phyloP scores from a whole-genome alignment of 2,888 invertebrate genomes.

The Sminthurides aquaticus region DNA sequence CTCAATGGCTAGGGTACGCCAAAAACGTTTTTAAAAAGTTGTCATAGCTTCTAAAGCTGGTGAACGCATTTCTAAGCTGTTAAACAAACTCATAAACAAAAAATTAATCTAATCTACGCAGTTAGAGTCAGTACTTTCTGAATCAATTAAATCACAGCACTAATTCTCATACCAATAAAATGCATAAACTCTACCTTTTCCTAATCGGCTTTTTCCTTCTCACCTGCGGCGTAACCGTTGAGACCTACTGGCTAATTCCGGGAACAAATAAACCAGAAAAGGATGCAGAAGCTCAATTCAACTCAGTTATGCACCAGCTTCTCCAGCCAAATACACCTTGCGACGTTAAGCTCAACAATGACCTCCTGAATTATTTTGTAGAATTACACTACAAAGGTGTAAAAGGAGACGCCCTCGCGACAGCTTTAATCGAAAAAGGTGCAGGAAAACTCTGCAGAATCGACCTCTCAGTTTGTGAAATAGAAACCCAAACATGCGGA shows the following conservation, averaged over 20 bases:
- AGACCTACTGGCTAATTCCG: not conserved
- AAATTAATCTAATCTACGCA: too few species aligned
- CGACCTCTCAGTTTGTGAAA: slow-evolving; percentile 5
- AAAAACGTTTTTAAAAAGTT: too few species aligned
- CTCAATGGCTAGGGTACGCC: too few species aligned
- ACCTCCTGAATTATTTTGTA: not conserved
- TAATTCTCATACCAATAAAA: too few species aligned
- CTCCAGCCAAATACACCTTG: not conserved
- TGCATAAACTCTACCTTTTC: too few species aligned
- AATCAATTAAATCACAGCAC: too few species aligned
- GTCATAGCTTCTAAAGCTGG: too few species aligned
- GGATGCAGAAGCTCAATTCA: not conserved
- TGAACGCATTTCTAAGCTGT: too few species aligned
- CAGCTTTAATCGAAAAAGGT: not conserved
- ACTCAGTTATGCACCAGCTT: not conserved
- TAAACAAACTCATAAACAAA: too few species aligned
- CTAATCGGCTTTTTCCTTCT: too few species aligned
- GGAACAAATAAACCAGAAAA: not conserved
- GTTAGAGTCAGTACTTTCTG: too few species aligned
- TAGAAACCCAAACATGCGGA: not conserved
- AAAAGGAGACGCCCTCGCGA: not conserved
- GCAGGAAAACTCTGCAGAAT: not conserved
- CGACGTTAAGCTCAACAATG: not conserved
- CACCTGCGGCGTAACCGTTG: too few species aligned
- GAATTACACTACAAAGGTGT: not conserved